Percentiles rank a stretch among this genome's conserved stretches.
phyloP scores from a whole-genome alignment of 2,113 vertebrate genomes.

The Anhinga rufa region DNA sequence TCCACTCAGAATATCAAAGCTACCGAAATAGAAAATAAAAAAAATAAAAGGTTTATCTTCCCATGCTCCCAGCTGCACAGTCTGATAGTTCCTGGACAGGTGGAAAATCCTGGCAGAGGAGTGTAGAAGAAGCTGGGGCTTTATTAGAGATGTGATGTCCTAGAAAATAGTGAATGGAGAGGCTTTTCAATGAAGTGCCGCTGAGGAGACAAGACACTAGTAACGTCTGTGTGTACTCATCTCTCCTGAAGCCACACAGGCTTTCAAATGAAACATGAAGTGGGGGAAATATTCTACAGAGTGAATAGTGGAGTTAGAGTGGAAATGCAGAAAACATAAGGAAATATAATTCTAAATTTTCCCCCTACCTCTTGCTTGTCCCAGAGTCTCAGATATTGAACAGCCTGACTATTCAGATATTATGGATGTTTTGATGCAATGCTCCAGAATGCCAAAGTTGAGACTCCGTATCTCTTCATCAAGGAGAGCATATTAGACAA shows the following conservation, averaged over 20 bases:
- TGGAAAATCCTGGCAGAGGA: not conserved
- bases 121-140: not conserved
- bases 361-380: not conserved
- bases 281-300: not conserved
- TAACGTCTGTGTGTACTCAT: not conserved
- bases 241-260: not conserved
- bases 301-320: not conserved
- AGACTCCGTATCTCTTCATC: not conserved
- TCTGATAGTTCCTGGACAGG: not conserved
- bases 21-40: not conserved
- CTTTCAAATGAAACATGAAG: not conserved
- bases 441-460: not conserved
- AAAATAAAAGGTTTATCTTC: not conserved
- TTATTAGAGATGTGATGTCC: not conserved
- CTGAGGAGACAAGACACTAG: not conserved
- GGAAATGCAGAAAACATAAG: not conserved
- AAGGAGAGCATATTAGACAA: not conserved
- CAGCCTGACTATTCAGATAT: not conserved
- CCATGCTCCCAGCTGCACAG: not conserved
- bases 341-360: not conserved
- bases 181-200: not conserved
- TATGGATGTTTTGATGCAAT: not conserved
- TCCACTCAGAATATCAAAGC: constrained; percentile 11
- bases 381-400: not conserved
- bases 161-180: not conserved